Base-by-base conservation (phyloP, 2,113 vertebrate genomes). In the Rhinichthys klamathensis region DNA sequence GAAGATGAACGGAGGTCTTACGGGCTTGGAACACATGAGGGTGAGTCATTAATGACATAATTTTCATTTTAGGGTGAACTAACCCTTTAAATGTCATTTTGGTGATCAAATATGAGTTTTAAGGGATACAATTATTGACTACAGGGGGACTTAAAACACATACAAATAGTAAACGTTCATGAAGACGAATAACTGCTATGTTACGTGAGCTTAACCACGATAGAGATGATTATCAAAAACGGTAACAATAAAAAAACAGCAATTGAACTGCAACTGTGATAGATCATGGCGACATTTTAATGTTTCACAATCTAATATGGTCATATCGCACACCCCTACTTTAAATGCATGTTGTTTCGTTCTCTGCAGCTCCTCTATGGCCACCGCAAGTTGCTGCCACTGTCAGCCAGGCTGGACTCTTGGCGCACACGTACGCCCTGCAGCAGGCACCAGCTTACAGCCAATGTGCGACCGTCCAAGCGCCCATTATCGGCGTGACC, bases 401-500 rank as follows among this genome's bases (percentile, higher is more conserved):
- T 0, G 97, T 96, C 86, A 97, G 94, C 94, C 97, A 99, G 92
- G 93, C 97, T 2, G 91, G 96, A 88, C 96, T 98, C 67, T 96
- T 99, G 72, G 93, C 97, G 0, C 97, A 98, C 92, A 96, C 96
- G 84, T 99, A 98, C 1, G 95, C 96, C 90, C 94, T 98, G 91
- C 93, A 95, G 12, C 98, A 98, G 86, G 95, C 96, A 0, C 96
- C 97, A 23, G 94, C 95, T 90, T 99, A 96, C 93, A 98, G 95
- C 93, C 97, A 97, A 2, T 96, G 96, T 0, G 96, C 96, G 91
- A 98, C 95, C 2, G 96, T 96, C 73, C 97, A 97, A 94, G 97
- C 97, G 2, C 97, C 97, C 0, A 94, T 98, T 90, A 97, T 98
- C 2, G 97, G 97, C 0, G 96, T 97, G 85, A 97, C 97, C 0